phyloP scores from a whole-genome alignment of 2,888 invertebrate genomes.

The Anoncus sp. region DNA sequence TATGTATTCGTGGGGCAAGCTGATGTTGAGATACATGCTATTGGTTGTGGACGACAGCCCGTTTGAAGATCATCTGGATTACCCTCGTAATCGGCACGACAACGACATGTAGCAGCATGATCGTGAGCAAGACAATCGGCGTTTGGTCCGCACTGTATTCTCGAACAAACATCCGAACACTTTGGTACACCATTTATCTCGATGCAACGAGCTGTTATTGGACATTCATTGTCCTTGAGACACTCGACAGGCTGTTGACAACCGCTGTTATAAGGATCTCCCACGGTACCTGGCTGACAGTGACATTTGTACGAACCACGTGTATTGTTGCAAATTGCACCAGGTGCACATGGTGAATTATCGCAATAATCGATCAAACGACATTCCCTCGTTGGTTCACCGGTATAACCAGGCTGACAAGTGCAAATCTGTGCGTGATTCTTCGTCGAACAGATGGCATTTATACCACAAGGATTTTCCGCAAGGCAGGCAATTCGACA shows the following conservation, averaged over 20 bases:
- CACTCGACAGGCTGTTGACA: conserved; percentile 94
- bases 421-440: conserved; percentile 91
- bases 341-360: conserved; percentile 91
- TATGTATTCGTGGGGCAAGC: conserved; percentile 93
- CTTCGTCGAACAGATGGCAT: conserved; percentile 94
- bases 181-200: conserved; percentile 89
- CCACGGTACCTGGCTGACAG: conserved; percentile 91
- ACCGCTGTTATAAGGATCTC: conserved; percentile 93
- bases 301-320: conserved; percentile 92
- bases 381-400: conserved; percentile 90
- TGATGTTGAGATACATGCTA: conserved; percentile 88
- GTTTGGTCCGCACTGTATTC: conserved; percentile 91
- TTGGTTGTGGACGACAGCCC: conserved; percentile 91
- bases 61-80: conserved; percentile 88
- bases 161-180: conserved; percentile 89
- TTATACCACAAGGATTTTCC: conserved; percentile 93
- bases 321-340: conserved; percentile 91
- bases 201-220: conserved; percentile 90
- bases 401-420: conserved; percentile 95
- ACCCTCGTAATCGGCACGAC: conserved; percentile 91
- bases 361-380: conserved; percentile 91
- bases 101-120: conserved; percentile 91
- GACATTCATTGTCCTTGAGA: conserved; percentile 91
- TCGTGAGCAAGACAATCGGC: conserved; percentile 92
- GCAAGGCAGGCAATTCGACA: conserved; percentile 95